Percentiles rank a stretch among this genome's conserved stretches.
Evolutionary conservation across 2,888 invertebrate genomes (phyloP).

Genomic region (Drosophila borealis): DNA sequence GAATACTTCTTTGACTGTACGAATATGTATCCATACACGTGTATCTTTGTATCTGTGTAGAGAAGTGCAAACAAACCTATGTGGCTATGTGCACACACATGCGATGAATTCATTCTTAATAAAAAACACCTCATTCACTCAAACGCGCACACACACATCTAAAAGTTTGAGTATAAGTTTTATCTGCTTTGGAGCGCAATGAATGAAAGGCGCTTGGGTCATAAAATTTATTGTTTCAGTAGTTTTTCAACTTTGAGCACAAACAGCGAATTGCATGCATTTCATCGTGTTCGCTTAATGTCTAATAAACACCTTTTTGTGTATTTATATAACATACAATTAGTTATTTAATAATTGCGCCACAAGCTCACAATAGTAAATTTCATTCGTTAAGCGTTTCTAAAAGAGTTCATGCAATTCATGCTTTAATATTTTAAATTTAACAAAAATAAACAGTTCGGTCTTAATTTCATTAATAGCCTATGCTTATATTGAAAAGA

Average conservation of each 20-base stretch:
- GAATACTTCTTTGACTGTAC: constrained; percentile 14
- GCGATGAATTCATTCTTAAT: constrained; percentile 71
- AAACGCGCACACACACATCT: constrained; percentile 16
- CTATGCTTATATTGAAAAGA: too few relatives aligned
- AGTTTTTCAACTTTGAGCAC: constrained; percentile 42
- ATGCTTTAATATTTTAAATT: neutral
- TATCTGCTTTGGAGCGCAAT: constrained; percentile 63
- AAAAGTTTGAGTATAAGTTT: constrained; percentile 61
- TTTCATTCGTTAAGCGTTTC: neutral
- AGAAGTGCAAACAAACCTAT: constrained; percentile 19
- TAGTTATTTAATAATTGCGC: neutral
- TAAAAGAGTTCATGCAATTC: neutral
- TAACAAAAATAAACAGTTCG: too few relatives aligned
- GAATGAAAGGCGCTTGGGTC: constrained; percentile 59
- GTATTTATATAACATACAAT: neutral
- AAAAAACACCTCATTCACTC: constrained; percentile 57
- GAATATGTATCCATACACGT: neutral
- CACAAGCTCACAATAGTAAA: neutral
- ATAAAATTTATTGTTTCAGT: constrained; percentile 60
- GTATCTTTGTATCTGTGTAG: constrained; percentile 7
- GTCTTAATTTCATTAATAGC: too few relatives aligned
- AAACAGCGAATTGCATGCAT: constrained; percentile 13
- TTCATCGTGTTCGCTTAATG: neutral
- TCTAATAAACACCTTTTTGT: constrained; percentile 4
- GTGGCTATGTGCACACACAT: constrained; percentile 33